Conservation (phyloP, 2,113 vertebrate genomes). For the Mesitornis unicolor region DNA sequence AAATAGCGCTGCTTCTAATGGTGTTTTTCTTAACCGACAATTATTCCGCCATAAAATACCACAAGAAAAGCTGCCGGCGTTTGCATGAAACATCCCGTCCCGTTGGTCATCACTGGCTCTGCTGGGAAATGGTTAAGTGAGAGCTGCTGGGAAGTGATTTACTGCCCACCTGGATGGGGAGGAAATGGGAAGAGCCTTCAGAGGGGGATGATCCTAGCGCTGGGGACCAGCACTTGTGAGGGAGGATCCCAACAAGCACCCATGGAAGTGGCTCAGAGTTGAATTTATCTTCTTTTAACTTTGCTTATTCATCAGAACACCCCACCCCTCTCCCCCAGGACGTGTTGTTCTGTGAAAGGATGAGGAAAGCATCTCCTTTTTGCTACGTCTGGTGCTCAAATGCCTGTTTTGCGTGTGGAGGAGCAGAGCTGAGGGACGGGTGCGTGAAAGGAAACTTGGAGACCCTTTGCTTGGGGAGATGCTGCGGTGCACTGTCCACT, state of each 20-base stretch:
- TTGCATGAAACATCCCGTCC: neutral
- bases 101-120: rapidly evolving
- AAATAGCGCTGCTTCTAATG: rapidly evolving
- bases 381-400: neutral
- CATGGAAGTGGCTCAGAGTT: neutral
- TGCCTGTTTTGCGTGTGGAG: neutral
- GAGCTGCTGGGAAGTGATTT: neutral
- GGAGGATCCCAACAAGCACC: neutral
- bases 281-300: neutral
- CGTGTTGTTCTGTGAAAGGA: neutral
- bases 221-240: neutral
- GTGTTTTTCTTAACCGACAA: neutral
- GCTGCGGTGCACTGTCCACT: neutral
- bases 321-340: neutral
- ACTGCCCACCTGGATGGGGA: neutral
- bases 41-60: neutral
- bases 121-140: neutral
- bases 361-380: neutral
- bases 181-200: neutral
- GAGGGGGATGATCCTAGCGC: neutral
- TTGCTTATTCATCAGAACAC: neutral
- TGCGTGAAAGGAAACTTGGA: neutral
- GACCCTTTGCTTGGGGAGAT: neutral
- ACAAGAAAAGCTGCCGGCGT: rapidly evolving
- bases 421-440: neutral